phyloP scores from a whole-genome alignment of 2,797 vertebrate species.

The Manis crassicaudata region DNA sequence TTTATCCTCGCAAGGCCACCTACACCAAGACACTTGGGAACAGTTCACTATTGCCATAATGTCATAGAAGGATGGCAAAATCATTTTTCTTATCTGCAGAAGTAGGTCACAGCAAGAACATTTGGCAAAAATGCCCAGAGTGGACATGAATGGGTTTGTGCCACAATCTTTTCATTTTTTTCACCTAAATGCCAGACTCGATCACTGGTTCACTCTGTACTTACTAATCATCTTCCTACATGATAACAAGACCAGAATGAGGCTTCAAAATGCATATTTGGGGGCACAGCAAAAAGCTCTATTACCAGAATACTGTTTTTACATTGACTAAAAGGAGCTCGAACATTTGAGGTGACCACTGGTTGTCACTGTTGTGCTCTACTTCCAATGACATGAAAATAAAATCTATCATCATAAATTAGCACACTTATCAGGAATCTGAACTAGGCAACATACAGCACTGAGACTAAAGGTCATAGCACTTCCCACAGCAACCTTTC shows the following conservation, averaged over 20 bases:
- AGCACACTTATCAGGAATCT: neutral
- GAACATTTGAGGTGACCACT: conserved; percentile 1
- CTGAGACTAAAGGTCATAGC: neutral
- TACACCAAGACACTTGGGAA: conserved; percentile 76
- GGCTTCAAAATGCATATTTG: neutral
- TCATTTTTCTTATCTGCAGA: conserved; percentile 83
- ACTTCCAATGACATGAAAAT: conserved; percentile 23
- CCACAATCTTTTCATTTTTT: conserved; percentile 80
- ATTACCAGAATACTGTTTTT: conserved; percentile 14
- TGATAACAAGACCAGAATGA: neutral
- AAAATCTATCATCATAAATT: neutral
- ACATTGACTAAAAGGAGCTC: neutral
- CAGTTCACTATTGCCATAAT: conserved; percentile 70
- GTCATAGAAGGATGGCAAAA: conserved; percentile 78
- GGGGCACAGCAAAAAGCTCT: neutral
- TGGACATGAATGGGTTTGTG: conserved; percentile 69
- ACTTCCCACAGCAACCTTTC: conserved; percentile 2
- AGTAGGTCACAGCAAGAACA: conserved; percentile 83
- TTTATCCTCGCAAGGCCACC: conserved; percentile 76
- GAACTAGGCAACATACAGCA: neutral
- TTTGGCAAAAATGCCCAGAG: conserved; percentile 42
- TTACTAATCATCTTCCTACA: conserved; percentile 40
- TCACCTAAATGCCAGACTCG: conserved; percentile 59
- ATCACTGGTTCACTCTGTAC: conserved; percentile 32
- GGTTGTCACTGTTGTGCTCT: conserved; percentile 11